phyloP scores from a whole-genome alignment of 2,797 vertebrate species.

The Trichosurus vulpecula region DNA sequence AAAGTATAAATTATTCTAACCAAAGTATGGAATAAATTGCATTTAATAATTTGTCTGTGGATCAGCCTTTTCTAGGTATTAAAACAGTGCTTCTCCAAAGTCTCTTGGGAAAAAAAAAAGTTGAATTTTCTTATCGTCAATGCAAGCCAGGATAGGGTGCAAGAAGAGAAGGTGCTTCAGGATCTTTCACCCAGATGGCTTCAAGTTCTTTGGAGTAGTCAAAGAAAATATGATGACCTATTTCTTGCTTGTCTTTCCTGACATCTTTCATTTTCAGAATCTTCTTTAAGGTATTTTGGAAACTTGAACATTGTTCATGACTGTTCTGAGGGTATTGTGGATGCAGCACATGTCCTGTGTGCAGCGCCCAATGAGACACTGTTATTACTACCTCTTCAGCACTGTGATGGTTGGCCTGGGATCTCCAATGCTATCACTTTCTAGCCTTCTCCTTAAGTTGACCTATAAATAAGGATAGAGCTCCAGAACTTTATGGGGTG shows the following conservation, averaged over 20 bases:
- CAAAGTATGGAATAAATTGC: conserved; percentile 75
- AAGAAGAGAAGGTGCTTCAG: conserved; percentile 24
- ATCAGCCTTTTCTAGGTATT: conserved; percentile 70
- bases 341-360: not conserved
- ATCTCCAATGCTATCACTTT: not conserved
- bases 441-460: not conserved
- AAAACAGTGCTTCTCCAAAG: conserved; percentile 61
- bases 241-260: not conserved
- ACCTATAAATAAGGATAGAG: not conserved
- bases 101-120: not conserved
- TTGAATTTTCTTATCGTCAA: conserved; percentile 2
- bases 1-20: conserved; percentile 73
- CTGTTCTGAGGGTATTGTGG: not conserved
- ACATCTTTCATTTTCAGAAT: not conserved
- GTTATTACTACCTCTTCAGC: not conserved
- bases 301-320: not conserved
- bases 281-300: conserved; percentile 32
- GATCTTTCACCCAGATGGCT: not conserved
- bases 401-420: not conserved
- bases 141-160: conserved; percentile 25
- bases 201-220: conserved; percentile 34
- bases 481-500: not conserved
- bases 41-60: conserved; percentile 74
- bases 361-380: not conserved
- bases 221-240: not conserved